phyloP scores from a whole-genome alignment of 1,140 invertebrate genomes.

The Eupristina koningsbergeri region DNA sequence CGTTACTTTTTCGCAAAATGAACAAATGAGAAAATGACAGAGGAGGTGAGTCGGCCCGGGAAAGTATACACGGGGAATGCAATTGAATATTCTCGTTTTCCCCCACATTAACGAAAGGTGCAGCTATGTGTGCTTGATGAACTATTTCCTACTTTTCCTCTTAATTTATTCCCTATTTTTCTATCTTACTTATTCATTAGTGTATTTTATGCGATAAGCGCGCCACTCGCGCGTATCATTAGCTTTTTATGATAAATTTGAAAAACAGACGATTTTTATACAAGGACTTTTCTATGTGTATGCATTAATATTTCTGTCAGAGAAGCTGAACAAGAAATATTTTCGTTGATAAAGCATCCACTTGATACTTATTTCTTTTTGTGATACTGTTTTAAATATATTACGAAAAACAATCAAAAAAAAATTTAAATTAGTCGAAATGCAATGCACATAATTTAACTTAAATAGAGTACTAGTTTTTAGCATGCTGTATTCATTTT shows the following conservation, averaged over 20 bases:
- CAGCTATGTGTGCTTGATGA: not conserved
- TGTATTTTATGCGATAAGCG: not conserved
- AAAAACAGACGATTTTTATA: not conserved
- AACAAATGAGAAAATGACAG: not conserved
- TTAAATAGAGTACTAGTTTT: no score
- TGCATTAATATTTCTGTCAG: no score
- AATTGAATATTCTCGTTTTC: constrained; percentile 15
- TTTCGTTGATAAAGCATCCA: no score
- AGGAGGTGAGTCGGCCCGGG: no score
- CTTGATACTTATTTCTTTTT: no score
- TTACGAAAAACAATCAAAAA: no score
- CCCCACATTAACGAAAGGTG: not conserved
- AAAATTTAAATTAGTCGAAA: no score
- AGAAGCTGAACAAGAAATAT: no score
- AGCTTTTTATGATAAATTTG: constrained; percentile 9
- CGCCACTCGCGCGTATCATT: not conserved
- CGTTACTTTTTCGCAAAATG: not conserved
- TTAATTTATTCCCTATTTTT: not conserved
- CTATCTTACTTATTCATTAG: constrained; percentile 26
- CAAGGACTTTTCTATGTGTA: no score
- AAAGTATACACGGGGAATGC: not conserved
- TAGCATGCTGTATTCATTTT: no score
- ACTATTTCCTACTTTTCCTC: not conserved
- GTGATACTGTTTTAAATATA: no score
- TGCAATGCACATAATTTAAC: no score